Evolutionary conservation across 2,797 vertebrate species (phyloP), one percentile per base, ranked within the genome.

Genomic region (Ataeniobius toweri): DNA sequence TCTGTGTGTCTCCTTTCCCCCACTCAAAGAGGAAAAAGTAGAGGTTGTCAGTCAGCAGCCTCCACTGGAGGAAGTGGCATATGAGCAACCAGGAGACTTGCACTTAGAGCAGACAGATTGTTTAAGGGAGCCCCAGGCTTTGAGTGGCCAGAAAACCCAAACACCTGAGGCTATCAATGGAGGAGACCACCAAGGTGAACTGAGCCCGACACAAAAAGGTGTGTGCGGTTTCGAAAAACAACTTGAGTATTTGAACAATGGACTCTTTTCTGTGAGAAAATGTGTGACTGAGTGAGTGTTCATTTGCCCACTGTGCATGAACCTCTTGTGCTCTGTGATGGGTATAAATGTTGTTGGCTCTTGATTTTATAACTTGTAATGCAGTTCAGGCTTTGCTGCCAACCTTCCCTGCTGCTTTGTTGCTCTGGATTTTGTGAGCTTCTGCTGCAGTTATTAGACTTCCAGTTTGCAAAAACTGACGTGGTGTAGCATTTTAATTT

Each of bases 1-100:
- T 89, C 81, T 73, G 46, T 83, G 80, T 83, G 80, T 89, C 81
- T 74, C 73, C 94, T 89, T 56, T 78, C 41, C 74, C 88, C 74
- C 89, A 78, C 87, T 85, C 74, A 90, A 96, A 96, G 95, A 96
- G 91, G 95, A 95, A 91, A 94, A 88, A 78, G 87, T 96, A 95
- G 94, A 95, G 93, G 90, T 94, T 92, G 89, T 90, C 81, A 90
- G 89, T 87, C 87, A 88, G 53, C 86, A 86, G 44, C 41, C 41
- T 26, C 41, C 41, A 26, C 88, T 79, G 69, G 89, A 92, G 83
- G 92, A 90, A 75, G 84, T 0, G 82, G 86, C 92, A 83, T 78
- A 82, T 90, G 89, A 88, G 85, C 91, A 86, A 84, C 87, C 88
- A 61, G 90, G 91, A 91, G 71, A 72, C 90, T 86, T 88, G 88